phyloP scores from a whole-genome alignment of 2,888 invertebrate species.

The Dasypogon diadema region DNA sequence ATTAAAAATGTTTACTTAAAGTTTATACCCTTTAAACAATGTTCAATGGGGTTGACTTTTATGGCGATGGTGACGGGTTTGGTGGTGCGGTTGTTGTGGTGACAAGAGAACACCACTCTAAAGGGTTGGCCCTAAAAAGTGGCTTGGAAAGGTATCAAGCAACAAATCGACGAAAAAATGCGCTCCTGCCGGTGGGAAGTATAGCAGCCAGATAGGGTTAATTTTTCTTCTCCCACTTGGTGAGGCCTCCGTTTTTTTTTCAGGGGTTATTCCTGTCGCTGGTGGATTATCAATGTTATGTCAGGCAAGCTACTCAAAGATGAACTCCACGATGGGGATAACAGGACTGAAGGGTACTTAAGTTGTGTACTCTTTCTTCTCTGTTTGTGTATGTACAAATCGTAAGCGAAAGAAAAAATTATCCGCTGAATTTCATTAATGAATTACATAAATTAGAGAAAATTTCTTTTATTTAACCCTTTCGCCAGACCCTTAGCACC shows the following conservation, averaged over 20 bases:
- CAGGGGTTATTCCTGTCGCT: constrained; percentile 30
- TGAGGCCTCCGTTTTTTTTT: constrained; percentile 23
- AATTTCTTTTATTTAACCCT: constrained; percentile 54
- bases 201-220: constrained; percentile 53
- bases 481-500: constrained; percentile 7
- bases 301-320: constrained; percentile 49
- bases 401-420: constrained; percentile 53
- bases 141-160: constrained; percentile 38
- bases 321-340: constrained; percentile 46
- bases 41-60: constrained; percentile 53
- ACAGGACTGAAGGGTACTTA: constrained; percentile 42
- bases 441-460: constrained; percentile 58
- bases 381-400: constrained; percentile 46
- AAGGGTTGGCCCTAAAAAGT: constrained; percentile 22
- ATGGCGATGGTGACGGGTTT: constrained; percentile 40
- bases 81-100: constrained; percentile 39
- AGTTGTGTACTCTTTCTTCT: constrained; percentile 41
- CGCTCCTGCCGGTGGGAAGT: not conserved
- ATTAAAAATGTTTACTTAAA: constrained; percentile 60
- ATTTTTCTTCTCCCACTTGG: constrained; percentile 53
- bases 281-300: constrained; percentile 54
- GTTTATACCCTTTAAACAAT: constrained; percentile 58
- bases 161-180: constrained; percentile 48
- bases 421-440: constrained; percentile 57
- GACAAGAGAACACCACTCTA: constrained; percentile 34